Base-by-base conservation (phyloP, 2,797 vertebrate species). In the Pipistrellus nathusii region DNA sequence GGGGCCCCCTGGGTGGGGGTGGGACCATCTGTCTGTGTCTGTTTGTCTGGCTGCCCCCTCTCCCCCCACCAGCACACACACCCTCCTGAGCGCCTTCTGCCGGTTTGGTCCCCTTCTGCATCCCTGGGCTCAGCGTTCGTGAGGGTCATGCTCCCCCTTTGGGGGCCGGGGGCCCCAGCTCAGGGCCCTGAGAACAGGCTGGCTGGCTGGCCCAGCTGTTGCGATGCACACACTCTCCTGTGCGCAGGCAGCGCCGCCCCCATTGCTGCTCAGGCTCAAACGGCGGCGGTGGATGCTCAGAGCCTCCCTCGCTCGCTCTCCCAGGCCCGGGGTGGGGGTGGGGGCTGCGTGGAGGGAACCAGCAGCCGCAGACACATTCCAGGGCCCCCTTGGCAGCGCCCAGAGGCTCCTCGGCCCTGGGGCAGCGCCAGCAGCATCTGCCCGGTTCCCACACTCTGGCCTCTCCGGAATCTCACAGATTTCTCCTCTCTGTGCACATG, bases 391-490 rank as follows among this genome's bases (percentile, higher is more conserved):
- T 95, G 96, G 94, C 96, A 97, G 87, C 73, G 38, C 90, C 96
- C 93, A 84, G 96, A 90, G 89, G 59, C 87, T 72, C 38, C 91
- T 59, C 25, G 4, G 89, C 75, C 75, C 84, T 75, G 88, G 66
- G 91, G 53, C 62, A 30, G 96, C 1, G 73, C 96, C 97, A 95
- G 80, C 64, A 75, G 90, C 95, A 95, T 97, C 93, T 96, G 95
- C 85, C n/a, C 48, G 57, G 91, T 97, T 97, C 97, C 96, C 97
- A 97, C 97, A 97, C 96, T 97, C 96, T 8, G 78, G 94, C 62
- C 87, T 82, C 64, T 91, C 93, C 91, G 96, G 97, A 96, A 97
- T 97, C 95, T 95, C 38, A 41, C 64, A 73, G 66, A 94, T 76
- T 95, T 95, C 91, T 95, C 85, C 68, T 93, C 94, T 81, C 48